phyloP scores from a whole-genome alignment of 2,113 vertebrate genomes.

The Hemichromis elongatus region DNA sequence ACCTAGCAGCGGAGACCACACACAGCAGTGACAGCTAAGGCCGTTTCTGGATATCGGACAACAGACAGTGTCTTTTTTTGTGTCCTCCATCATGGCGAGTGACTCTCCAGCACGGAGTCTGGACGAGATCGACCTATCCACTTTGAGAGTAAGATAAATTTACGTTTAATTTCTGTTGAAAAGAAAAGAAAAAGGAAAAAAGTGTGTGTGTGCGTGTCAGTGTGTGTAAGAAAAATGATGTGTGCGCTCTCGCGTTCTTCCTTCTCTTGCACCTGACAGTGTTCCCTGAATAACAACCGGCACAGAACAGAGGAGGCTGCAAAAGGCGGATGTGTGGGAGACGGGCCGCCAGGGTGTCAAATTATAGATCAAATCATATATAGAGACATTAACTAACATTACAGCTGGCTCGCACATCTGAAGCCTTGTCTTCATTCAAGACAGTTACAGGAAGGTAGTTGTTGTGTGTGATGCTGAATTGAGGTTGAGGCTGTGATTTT shows the following conservation, averaged over 20 bases:
- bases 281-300: conserved; percentile 32
- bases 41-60: conserved; percentile 35
- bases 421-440: not conserved
- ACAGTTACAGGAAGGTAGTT: not conserved
- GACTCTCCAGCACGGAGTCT: conserved; percentile 89
- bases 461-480: not conserved
- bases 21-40: conserved; percentile 38
- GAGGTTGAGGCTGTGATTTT: conserved; percentile 25
- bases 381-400: not conserved
- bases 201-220: not conserved
- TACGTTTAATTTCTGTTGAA: not conserved
- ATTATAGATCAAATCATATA: conserved; percentile 11
- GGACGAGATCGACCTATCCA: conserved; percentile 90
- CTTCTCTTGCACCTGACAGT: conserved; percentile 46
- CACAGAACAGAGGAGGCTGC: not conserved
- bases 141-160: conserved; percentile 80
- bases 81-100: conserved; percentile 83
- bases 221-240: not conserved
- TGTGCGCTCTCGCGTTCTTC: not conserved
- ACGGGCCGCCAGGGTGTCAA: conserved; percentile 20
- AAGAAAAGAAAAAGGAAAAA: not conserved
- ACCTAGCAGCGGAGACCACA: conserved; percentile 2
- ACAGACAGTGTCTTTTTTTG: conserved; percentile 23
- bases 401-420: not conserved
- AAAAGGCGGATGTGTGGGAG: conserved; percentile 39